Base-by-base conservation (phyloP, 2,797 vertebrate species). In the Scolopax bukidnonensis region DNA sequence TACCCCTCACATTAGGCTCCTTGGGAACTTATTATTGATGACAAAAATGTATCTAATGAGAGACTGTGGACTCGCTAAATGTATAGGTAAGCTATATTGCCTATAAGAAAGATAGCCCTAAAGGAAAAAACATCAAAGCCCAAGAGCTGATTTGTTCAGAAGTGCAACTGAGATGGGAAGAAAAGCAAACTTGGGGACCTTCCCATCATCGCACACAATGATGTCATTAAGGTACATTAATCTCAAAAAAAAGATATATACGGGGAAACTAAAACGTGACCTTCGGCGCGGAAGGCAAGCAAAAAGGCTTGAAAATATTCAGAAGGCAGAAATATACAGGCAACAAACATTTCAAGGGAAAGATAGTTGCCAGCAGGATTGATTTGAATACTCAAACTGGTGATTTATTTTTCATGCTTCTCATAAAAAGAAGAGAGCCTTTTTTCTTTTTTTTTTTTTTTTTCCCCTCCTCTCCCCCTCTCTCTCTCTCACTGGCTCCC, bases 301-400 rank as follows among this genome's bases (percentile, higher is more conserved):
- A 79, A 63, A 90, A 93, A 95, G 87, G 71, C 92, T 95, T 75
- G 92, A 69, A 92, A 96, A 97, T 96, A 89, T 96, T 96, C 96
- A 50, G 89, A 74, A 96, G 92, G 95, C 90, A 95, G 95, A 90
- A 96, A 96, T 67, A 89, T 32, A 80, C 50, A 96, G 93, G 97
- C 93, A 94, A 95, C 93, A 96, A 97, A 96, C 97, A 95, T 96
- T 97, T 97, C 96, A 87, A 93, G 96, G 92, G 96, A 97, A 97
- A 96, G 97, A 94, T 90, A 93, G 95, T 97, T 97, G 96, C 97
- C 96, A 96, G 92, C 74, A 92, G 95, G 96, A 97, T 96, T 97
- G 97, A 97, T 96, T 84, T 96, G 97, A 97, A 97, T 97, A 96
- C 96, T 96, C 91, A 70, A 86, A 94, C 85, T 15, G 82, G 89